Percentiles rank a stretch among this genome's conserved stretches.
Conservation (phyloP, 2,888 invertebrate species). For the Limenitis camilla region DNA sequence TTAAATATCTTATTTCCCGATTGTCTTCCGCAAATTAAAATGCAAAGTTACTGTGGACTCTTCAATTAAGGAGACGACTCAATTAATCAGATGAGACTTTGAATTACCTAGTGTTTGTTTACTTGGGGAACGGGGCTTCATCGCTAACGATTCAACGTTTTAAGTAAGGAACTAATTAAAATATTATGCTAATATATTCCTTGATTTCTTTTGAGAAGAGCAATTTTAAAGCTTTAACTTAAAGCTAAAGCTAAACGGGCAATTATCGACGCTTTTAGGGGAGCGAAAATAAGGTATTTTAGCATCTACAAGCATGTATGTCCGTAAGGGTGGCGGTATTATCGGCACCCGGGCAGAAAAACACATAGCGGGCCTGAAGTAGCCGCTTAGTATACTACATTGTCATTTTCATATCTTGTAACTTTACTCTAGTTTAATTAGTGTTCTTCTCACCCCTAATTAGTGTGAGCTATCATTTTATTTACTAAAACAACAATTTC, state of each 20-base stretch:
- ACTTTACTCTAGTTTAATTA: too few relatives aligned
- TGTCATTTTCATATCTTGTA: too few relatives aligned
- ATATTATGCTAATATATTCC: not conserved
- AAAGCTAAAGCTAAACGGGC: not conserved
- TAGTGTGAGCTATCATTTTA: too few relatives aligned
- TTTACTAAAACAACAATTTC: too few relatives aligned
- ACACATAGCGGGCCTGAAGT: too few relatives aligned
- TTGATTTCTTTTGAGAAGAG: not conserved
- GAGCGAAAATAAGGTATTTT: too few relatives aligned
- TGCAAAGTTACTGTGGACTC: slow-evolving; percentile 13
- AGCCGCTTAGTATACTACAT: too few relatives aligned
- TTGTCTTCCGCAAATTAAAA: slow-evolving; percentile 13
- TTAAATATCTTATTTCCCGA: slow-evolving; percentile 10
- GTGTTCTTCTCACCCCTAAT: too few relatives aligned
- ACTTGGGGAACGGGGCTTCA: slow-evolving; percentile 9
- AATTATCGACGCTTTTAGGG: too few relatives aligned
- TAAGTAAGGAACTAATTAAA: not conserved
- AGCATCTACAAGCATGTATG: too few relatives aligned
- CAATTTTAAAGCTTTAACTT: not conserved
- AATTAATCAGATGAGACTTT: slow-evolving; percentile 14
- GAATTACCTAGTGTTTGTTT: slow-evolving; percentile 24
- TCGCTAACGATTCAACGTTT: not conserved
- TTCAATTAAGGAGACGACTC: slow-evolving; percentile 15
- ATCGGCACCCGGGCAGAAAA: too few relatives aligned
- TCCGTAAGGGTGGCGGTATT: too few relatives aligned